Conservation (phyloP, 2,888 invertebrate species). For the Gasteruption jaculator region DNA sequence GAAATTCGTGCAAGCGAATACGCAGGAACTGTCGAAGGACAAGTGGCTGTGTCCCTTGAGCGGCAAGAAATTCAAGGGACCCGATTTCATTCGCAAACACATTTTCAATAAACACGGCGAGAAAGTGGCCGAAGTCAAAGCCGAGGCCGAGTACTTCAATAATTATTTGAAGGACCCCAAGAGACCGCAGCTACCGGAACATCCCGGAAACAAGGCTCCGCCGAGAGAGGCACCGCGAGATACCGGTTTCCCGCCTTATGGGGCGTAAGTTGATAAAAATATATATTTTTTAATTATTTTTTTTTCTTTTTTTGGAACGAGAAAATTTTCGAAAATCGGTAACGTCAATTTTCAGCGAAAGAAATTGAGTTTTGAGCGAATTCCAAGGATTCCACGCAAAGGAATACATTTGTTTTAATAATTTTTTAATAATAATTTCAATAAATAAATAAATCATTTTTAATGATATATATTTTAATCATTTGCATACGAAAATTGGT, state of each 20-base stretch:
- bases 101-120: constrained; percentile 96
- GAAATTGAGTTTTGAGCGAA: no score
- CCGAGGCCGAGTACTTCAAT: constrained; percentile 97
- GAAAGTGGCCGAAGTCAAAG: constrained; percentile 94
- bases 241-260: constrained; percentile 50
- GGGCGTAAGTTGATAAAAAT: constrained; percentile 7
- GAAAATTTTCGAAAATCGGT: neutral
- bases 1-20: constrained; percentile 92
- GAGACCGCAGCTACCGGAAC: constrained; percentile 89
- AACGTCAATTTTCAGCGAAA: no score
- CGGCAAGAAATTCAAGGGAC: constrained; percentile 98
- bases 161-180: constrained; percentile 93
- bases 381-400: no score
- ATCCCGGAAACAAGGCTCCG: constrained; percentile 60
- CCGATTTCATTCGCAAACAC: constrained; percentile 97
- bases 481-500: no score
- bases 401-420: no score
- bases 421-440: no score
- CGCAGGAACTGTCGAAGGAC: constrained; percentile 94
- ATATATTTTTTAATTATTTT: constrained; percentile 11
- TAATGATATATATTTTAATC: no score
- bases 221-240: constrained; percentile 51
- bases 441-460: no score
- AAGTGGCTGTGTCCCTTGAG: constrained; percentile 99
- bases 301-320: neutral